phyloP scores from a whole-genome alignment of 2,113 vertebrate genomes.

The Corythornis cristatus region DNA sequence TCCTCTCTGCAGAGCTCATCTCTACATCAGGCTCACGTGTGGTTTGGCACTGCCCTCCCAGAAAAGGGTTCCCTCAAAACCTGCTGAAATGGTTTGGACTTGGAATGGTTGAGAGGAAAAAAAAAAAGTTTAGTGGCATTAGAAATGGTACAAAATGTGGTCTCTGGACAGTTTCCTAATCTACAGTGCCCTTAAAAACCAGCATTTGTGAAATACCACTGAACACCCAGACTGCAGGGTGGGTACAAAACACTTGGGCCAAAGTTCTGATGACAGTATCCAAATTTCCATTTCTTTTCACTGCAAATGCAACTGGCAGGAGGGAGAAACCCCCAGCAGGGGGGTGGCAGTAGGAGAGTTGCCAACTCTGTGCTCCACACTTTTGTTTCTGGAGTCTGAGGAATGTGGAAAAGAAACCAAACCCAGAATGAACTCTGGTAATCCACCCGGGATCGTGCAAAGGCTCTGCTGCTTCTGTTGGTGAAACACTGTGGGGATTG shows the following conservation, averaged over 20 bases:
- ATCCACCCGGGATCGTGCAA: not conserved
- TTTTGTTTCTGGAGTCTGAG: not conserved
- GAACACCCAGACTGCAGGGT: conserved; percentile 3
- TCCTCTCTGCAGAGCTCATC: not conserved
- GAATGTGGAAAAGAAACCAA: not conserved
- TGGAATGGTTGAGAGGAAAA: not conserved
- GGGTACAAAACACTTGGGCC: conserved; percentile 43
- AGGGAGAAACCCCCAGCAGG: not conserved
- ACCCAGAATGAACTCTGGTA: not conserved
- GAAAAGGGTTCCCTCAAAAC: not conserved
- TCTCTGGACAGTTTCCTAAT: not conserved
- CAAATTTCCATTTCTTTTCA: conserved; percentile 14
- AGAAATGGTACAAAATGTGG: conserved; percentile 62
- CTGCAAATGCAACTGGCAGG: conserved; percentile 13
- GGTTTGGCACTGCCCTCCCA: not conserved
- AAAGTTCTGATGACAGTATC: conserved; percentile 53
- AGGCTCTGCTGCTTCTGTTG: not conserved
- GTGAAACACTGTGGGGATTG: not conserved
- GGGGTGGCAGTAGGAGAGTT: not conserved
- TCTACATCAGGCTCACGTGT: not conserved
- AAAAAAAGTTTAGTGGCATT: not conserved
- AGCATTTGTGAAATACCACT: not conserved
- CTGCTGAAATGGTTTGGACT: not conserved
- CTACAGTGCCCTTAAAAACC: conserved; percentile 18
- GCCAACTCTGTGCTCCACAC: not conserved